Evolutionary conservation across 1,140 invertebrate genomes (phyloP).

Genomic region (Cecropterus lyciades): DNA sequence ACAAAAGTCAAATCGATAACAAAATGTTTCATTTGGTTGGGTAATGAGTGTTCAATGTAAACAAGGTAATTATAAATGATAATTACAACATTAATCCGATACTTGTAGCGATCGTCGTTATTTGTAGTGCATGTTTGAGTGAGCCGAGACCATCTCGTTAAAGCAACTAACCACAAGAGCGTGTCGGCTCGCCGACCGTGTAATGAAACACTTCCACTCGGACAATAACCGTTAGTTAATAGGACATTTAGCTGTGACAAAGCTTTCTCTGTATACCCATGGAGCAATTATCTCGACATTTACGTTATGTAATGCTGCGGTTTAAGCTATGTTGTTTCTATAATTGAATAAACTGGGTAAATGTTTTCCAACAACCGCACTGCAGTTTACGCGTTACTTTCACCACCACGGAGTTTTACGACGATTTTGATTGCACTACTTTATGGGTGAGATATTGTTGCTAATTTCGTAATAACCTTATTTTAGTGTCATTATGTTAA

Average conservation of each 20-base stretch:
- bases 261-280: constrained; percentile 64
- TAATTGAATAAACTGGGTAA: constrained; percentile 37
- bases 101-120: constrained; percentile 13
- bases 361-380: constrained; percentile 39
- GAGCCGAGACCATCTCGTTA: constrained; percentile 66
- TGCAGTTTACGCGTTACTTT: constrained; percentile 45
- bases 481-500: background rate
- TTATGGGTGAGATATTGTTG: too few species aligned
- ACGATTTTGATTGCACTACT: background rate
- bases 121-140: constrained; percentile 53
- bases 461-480: background rate
- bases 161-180: constrained; percentile 57
- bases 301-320: constrained; percentile 47
- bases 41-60: constrained; percentile 20
- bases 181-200: constrained; percentile 65
- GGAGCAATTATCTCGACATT: constrained; percentile 60
- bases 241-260: constrained; percentile 63
- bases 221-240: constrained; percentile 77
- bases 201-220: constrained; percentile 79
- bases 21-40: background rate
- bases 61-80: constrained; percentile 24
- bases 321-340: constrained; percentile 36
- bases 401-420: constrained; percentile 7
- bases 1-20: constrained; percentile 5
- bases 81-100: constrained; percentile 13